Percentiles rank a stretch among this genome's conserved stretches.
Evolutionary conservation across 2,888 invertebrate genomes (phyloP).

Genomic region (Ramazzottius varieornatus): DNA sequence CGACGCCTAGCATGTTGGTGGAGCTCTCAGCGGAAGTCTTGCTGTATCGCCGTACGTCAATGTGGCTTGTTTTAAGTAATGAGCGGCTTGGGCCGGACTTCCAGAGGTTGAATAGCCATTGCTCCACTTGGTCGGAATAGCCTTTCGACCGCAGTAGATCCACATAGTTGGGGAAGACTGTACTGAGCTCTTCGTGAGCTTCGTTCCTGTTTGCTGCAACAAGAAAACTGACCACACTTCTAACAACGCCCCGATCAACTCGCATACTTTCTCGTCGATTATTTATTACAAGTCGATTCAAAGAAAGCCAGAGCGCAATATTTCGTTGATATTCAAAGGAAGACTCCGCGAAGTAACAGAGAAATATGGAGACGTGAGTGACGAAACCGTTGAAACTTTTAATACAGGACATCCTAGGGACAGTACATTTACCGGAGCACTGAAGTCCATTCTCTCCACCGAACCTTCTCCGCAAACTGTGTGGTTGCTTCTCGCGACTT

Average conservation of each 20-base stretch:
- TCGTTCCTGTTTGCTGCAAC: not conserved
- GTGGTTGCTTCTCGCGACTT: not conserved
- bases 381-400: not conserved
- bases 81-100: not conserved
- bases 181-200: not conserved
- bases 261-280: too few relatives aligned
- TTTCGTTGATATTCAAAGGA: too few relatives aligned
- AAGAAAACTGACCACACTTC: not conserved
- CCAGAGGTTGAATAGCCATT: not conserved
- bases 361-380: not conserved
- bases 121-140: not conserved
- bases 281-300: too few relatives aligned
- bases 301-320: too few relatives aligned
- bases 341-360: too few relatives aligned
- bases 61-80: not conserved
- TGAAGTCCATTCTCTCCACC: slow-evolving; percentile 1
- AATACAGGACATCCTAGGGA: too few relatives aligned
- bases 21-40: not conserved
- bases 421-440: not conserved
- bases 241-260: not conserved
- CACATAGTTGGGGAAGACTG: not conserved
- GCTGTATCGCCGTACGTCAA: not conserved
- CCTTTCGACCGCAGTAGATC: not conserved
- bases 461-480: not conserved
- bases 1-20: not conserved